Evolutionary conservation across 2,797 vertebrate genomes (phyloP).

Genomic region (Alauda arvensis): DNA sequence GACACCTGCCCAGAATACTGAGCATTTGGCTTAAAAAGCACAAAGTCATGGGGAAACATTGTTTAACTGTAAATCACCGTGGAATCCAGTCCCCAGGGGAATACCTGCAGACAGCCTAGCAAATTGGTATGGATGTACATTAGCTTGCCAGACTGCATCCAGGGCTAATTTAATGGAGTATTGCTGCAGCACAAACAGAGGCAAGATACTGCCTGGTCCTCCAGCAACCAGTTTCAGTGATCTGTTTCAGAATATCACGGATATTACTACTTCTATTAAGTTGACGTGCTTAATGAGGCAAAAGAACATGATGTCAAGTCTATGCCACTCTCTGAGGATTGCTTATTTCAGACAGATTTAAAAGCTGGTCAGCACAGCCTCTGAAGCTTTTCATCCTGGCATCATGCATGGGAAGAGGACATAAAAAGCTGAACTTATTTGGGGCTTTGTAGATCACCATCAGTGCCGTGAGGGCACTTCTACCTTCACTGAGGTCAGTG

Average conservation of each 20-base stretch:
- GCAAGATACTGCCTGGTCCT: not conserved
- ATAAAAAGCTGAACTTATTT: not conserved
- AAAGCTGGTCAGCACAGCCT: not conserved
- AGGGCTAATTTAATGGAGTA: slow-evolving; percentile 5
- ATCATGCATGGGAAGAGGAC: not conserved
- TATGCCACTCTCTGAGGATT: not conserved
- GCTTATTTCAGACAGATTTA: not conserved
- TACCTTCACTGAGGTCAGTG: not conserved
- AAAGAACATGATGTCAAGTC: not conserved
- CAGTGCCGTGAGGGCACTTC: not conserved
- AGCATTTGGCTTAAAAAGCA: slow-evolving; percentile 41
- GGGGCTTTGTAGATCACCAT: not conserved
- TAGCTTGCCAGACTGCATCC: slow-evolving; percentile 1
- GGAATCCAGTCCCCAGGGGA: not conserved
- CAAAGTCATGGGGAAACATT: slow-evolving; percentile 25
- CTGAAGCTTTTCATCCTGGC: not conserved
- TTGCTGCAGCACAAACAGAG: not conserved
- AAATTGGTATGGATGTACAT: slow-evolving; percentile 32
- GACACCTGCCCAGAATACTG: slow-evolving; percentile 20
- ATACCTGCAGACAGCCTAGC: slow-evolving; percentile 16
- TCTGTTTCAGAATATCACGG: not conserved
- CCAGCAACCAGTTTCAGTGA: not conserved
- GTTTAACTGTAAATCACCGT: not conserved
- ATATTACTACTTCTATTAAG: not conserved
- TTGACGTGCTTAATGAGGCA: not conserved